Percentiles rank a stretch among this genome's conserved stretches.
Conservation (phyloP, 2,797 vertebrate genomes). For the Hirundo rustica region DNA sequence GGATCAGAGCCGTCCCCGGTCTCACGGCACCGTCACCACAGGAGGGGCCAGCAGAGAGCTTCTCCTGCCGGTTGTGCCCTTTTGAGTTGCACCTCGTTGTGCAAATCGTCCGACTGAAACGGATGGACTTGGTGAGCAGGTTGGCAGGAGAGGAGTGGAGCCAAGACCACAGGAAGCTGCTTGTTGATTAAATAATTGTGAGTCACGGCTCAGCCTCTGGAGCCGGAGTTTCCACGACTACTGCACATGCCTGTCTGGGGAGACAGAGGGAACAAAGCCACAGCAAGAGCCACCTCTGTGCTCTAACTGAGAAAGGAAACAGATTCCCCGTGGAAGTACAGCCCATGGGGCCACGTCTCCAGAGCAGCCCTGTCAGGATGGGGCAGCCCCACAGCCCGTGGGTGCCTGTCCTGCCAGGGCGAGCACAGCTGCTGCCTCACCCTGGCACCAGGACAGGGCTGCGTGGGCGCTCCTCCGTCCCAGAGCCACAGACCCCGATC, state of each 20-base stretch:
- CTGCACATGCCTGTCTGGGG: background rate
- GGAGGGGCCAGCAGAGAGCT: background rate
- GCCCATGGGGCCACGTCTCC: fast-evolving
- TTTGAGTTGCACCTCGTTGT: background rate
- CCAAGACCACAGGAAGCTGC: background rate
- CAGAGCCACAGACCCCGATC: background rate
- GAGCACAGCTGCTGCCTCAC: fast-evolving
- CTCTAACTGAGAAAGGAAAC: background rate
- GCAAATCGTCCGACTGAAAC: fast-evolving
- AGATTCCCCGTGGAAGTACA: background rate
- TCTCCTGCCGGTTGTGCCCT: background rate
- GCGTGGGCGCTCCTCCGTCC: background rate
- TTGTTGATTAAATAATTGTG: slow-evolving; percentile 14
- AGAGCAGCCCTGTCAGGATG: background rate
- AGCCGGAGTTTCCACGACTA: slow-evolving; percentile 32
- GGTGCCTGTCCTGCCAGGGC: fast-evolving
- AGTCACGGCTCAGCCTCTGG: background rate
- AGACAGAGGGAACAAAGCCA: background rate
- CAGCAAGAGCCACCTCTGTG: background rate
- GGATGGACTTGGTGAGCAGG: background rate
- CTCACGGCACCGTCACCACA: fast-evolving
- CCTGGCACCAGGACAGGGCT: fast-evolving
- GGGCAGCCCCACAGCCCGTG: fast-evolving
- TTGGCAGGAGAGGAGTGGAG: background rate
- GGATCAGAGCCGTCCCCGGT: background rate